phyloP scores from a whole-genome alignment of 2,888 invertebrate species.

The Mythimna pallens region DNA sequence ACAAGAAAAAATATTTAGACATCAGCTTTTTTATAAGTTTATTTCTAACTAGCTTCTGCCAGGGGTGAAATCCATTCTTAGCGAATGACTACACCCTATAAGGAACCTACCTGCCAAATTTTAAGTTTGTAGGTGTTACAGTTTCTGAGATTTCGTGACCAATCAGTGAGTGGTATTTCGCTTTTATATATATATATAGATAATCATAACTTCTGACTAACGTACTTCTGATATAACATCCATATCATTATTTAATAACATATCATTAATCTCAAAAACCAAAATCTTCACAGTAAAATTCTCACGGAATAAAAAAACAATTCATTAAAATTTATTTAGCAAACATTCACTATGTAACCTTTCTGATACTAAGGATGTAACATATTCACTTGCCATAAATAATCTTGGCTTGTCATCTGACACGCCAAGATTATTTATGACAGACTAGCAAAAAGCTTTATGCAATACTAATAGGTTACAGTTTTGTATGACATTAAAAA shows the following conservation, averaged over 20 bases:
- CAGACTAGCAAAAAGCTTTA: conserved; percentile 13
- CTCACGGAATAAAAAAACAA: conserved; percentile 22
- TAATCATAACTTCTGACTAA: not conserved
- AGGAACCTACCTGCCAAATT: too few species aligned
- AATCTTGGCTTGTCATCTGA: conserved; percentile 10
- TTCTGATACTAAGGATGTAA: conserved; percentile 24
- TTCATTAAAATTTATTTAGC: conserved; percentile 17
- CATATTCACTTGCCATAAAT: conserved; percentile 11
- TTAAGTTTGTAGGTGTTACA: too few species aligned
- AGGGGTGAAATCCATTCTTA: too few species aligned
- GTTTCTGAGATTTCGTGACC: too few species aligned
- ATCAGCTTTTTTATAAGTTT: not conserved
- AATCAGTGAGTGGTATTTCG: too few species aligned
- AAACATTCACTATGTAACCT: conserved; percentile 28
- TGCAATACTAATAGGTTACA: not conserved
- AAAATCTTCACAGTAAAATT: conserved; percentile 1
- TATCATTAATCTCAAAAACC: conserved; percentile 6
- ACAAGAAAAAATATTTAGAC: too few species aligned
- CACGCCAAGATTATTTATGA: too few species aligned
- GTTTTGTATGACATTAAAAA: conserved; percentile 12
- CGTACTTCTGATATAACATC: conserved; percentile 14
- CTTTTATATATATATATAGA: too few species aligned
- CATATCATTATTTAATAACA: conserved; percentile 17
- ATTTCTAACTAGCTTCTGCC: too few species aligned
- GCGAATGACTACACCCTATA: too few species aligned